Conservation (phyloP, 2,797 vertebrate species). For the Poecilia wingei region DNA sequence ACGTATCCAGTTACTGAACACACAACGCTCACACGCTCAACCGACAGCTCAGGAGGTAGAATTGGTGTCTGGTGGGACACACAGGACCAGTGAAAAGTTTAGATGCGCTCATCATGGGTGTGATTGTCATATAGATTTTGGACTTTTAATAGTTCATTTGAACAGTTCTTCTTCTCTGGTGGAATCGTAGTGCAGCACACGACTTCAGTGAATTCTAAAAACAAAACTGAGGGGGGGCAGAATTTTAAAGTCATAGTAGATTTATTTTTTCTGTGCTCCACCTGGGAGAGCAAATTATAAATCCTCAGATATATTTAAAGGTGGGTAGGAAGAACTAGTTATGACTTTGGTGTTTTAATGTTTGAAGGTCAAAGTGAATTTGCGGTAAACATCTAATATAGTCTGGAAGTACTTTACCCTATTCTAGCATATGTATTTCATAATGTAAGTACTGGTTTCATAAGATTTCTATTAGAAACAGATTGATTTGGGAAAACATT, state of each 20-base stretch:
- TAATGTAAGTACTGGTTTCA: not conserved
- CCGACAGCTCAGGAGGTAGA: not conserved
- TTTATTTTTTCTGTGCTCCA: not conserved
- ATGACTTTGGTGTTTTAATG: not conserved
- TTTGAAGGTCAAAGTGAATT: not conserved
- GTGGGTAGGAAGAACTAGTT: not conserved
- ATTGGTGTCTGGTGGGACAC: not conserved
- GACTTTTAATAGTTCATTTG: not conserved
- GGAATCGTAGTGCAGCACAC: not conserved
- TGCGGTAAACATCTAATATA: not conserved
- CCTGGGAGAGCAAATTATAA: not conserved
- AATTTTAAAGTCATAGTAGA: not conserved
- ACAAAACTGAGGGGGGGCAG: not conserved
- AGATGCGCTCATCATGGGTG: not conserved
- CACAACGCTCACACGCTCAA: rapidly evolving
- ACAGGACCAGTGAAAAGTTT: too few relatives aligned
- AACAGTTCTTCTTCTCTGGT: not conserved
- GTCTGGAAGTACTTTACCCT: not conserved
- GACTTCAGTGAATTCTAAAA: not conserved
- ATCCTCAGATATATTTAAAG: not conserved
- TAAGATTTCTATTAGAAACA: not conserved
- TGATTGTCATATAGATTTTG: not conserved
- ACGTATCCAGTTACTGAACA: conserved; percentile 8
- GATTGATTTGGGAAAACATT: not conserved
- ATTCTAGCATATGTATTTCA: not conserved